These are phyloP conservation scores for Luperina nickerlii DNA, from an alignment of 2,888 invertebrate species.

Conservation along the genomic window DNA sequence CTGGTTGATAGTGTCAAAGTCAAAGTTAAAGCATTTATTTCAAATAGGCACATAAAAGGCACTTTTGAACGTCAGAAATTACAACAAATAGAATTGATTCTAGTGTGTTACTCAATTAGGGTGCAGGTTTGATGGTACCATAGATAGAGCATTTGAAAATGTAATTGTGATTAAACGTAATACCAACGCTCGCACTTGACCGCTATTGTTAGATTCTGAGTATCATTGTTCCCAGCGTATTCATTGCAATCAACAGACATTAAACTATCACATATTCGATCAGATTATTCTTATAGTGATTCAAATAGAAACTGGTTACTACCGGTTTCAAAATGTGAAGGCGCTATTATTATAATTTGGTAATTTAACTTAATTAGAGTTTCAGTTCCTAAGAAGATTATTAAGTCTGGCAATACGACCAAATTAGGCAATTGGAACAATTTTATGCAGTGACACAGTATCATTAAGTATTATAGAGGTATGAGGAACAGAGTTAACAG, in stretches of 20 bases:
- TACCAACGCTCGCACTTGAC: conserved; percentile 44
- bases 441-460: conserved; percentile 14
- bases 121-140: background rate
- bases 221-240: conserved; percentile 51
- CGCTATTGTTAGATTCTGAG: conserved; percentile 47
- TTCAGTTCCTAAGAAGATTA: background rate
- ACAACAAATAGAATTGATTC: no score
- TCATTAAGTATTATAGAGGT: conserved; percentile 11
- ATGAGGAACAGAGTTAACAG: no score
- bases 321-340: conserved; percentile 55
- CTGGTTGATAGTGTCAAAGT: no score
- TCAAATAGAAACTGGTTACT: conserved; percentile 31
- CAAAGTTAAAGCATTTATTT: no score
- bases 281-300: conserved; percentile 36
- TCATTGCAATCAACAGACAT: conserved; percentile 67
- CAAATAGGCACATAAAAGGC: no score
- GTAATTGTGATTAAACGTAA: background rate
- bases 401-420: background rate
- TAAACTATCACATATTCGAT: conserved; percentile 47
- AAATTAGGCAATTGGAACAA: conserved; percentile 3
- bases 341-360: conserved; percentile 24
- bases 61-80: no score
- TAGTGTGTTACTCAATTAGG: background rate
- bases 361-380: conserved; percentile 8
- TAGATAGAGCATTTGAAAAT: background rate